These are phyloP conservation scores for Brachypalpus laphriformis DNA, from an alignment of 2,888 invertebrate species.

Conservation along the genomic window DNA sequence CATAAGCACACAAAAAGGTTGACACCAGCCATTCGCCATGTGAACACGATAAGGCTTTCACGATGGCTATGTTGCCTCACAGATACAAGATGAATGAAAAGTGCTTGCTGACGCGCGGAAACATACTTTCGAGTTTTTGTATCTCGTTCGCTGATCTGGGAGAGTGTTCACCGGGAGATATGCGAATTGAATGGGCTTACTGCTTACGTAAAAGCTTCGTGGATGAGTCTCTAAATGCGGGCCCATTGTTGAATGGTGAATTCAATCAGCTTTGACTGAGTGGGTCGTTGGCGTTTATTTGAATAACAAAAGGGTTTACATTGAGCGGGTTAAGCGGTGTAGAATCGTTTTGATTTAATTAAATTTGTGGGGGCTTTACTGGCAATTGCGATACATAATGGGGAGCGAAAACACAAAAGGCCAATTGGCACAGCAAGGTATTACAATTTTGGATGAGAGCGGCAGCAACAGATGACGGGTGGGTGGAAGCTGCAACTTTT, in stretches of 20 bases:
- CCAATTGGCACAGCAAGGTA: too few species aligned
- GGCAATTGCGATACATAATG: background rate
- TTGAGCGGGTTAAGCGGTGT: conserved; percentile 11
- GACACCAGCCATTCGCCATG: background rate
- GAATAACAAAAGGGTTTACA: conserved; percentile 24
- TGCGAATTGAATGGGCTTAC: background rate
- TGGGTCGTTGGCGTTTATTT: conserved; percentile 5
- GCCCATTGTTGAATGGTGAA: conserved; percentile 7
- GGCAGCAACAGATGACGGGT: too few species aligned
- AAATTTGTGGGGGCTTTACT: background rate
- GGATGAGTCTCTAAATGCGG: conserved; percentile 9
- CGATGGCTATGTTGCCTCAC: background rate
- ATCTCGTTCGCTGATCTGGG: too few species aligned
- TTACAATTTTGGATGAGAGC: too few species aligned
- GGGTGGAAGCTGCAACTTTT: too few species aligned
- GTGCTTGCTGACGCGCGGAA: too few species aligned
- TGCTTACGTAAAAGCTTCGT: conserved; percentile 8
- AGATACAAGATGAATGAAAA: conserved; percentile 6
- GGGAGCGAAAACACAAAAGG: background rate
- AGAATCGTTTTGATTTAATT: conserved; percentile 19
- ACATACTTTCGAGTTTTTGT: too few species aligned
- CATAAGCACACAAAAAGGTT: background rate
- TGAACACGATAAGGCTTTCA: conserved; percentile 16
- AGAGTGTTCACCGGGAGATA: conserved; percentile 29
- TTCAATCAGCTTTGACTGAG: conserved; percentile 20